Base-by-base conservation (phyloP, 2,888 invertebrate species). In the Danaus chrysippus region DNA sequence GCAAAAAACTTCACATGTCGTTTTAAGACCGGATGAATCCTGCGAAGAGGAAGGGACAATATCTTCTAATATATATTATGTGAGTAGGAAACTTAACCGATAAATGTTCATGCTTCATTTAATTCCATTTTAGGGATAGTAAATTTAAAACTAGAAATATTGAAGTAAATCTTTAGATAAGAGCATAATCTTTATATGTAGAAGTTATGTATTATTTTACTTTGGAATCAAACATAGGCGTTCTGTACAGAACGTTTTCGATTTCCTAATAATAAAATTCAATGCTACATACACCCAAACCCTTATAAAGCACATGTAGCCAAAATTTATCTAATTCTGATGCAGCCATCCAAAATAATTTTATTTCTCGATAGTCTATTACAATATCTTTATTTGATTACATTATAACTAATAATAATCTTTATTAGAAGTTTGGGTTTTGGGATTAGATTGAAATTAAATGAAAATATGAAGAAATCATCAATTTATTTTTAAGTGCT, bases 251-350 rank as follows among this genome's bases (percentile, higher is more conserved):
- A 17, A 17, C 17, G 49, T 49, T 49, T 17, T 17, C 17, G 49
- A 10, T 49, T 49, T 17, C 17, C 49, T 49, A 49, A 49, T 49
- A 17, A 49, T 49, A 49, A 15, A 49, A 49, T 49, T 49, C 17
- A 49, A 15, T 17, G 49, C 49, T 17, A 15, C 49, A 49, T 15
- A 46, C 46, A 15, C 49, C 17, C 49, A 17, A 15, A 49, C 49
- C 17, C 17, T 17, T 49, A 17, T 49, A 49, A n/a, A 49, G 13
- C 13, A 46, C 49, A 49, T 49, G 49, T 49, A 49, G 17, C 49
- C 17, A 17, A 49, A 10, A 49, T 15, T 49, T 49, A 49, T 49
- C 17, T 15, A 49, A 49, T 17, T 17, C 10, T 15, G 49, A 49
- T 49, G 49, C 17, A 49, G 49, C 15, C 49, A 3, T 49, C 17